These are phyloP conservation scores for Plumapathes pennacea DNA, from an alignment of 92 coral and sea anemone genomes.

Conservation along the genomic window DNA sequence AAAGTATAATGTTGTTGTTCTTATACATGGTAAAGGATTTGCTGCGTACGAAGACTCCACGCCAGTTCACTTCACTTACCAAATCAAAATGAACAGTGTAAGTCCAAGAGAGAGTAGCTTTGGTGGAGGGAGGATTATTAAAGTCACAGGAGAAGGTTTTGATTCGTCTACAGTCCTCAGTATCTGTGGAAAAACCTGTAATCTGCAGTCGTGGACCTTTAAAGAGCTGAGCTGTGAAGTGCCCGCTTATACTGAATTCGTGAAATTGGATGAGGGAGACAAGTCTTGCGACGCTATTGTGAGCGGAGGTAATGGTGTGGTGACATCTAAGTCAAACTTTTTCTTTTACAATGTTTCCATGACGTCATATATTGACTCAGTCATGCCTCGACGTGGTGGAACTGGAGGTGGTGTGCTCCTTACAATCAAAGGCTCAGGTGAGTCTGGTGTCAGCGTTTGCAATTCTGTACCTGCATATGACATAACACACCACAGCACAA, in stretches of 20 bases:
- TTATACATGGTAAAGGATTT: slow-evolving; percentile 69
- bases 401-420: slow-evolving; percentile 81
- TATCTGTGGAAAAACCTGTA: slow-evolving; percentile 45
- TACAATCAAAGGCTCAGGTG: slow-evolving; percentile 72
- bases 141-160: slow-evolving; percentile 71
- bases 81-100: slow-evolving; percentile 40
- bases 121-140: slow-evolving; percentile 77
- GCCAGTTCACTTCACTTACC: slow-evolving; percentile 52
- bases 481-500: no score
- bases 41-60: slow-evolving; percentile 33
- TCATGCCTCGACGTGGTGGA: slow-evolving; percentile 81
- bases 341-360: slow-evolving; percentile 64
- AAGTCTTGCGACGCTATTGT: slow-evolving; percentile 38
- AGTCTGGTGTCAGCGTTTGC: no score
- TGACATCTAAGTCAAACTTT: slow-evolving; percentile 20
- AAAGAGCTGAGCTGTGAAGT: slow-evolving; percentile 44
- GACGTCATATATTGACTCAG: slow-evolving; percentile 63
- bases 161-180: slow-evolving; percentile 31
- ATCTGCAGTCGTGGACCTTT: slow-evolving; percentile 12
- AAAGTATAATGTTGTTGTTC: slow-evolving; percentile 45
- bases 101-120: slow-evolving; percentile 53
- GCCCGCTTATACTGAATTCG: slow-evolving; percentile 48
- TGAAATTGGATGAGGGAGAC: slow-evolving; percentile 9
- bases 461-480: no score
- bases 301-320: slow-evolving; percentile 13